Conservation (phyloP, 1,140 invertebrate species). For the Brachionus rotundiformis region DNA sequence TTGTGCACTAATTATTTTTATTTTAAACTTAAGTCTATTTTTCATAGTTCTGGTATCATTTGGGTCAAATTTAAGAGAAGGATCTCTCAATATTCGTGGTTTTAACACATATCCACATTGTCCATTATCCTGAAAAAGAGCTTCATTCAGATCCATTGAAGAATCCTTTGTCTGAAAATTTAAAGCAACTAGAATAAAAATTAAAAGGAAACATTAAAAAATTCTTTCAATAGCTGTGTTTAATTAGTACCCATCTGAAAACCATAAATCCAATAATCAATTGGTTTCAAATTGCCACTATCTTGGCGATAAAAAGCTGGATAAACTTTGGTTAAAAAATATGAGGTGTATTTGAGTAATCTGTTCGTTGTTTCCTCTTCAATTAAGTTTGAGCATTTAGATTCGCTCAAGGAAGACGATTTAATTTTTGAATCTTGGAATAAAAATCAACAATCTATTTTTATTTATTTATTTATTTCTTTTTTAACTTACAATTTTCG, state of each 20-base stretch:
- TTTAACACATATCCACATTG: constrained; percentile 63
- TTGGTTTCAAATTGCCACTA: constrained; percentile 33
- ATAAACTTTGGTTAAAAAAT: constrained; percentile 11
- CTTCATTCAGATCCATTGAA: constrained; percentile 58
- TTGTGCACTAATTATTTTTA: constrained; percentile 50
- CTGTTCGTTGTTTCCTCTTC: background rate
- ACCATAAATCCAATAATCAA: constrained; percentile 42
- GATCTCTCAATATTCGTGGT: constrained; percentile 56
- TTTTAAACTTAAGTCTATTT: constrained; percentile 2
- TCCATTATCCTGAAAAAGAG: constrained; percentile 62
- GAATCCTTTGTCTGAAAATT: constrained; percentile 54
- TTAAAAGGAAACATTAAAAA: background rate
- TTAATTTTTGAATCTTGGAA: background rate
- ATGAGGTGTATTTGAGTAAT: constrained; percentile 49
- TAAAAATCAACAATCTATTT: too few relatives aligned
- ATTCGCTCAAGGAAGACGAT: constrained; percentile 10
- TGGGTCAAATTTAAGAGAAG: constrained; percentile 8
- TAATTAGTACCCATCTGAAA: constrained; percentile 44
- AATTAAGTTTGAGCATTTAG: constrained; percentile 51
- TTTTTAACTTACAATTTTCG: constrained; percentile 12
- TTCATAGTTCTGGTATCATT: constrained; percentile 3
- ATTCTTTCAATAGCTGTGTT: background rate
- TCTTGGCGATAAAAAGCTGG: constrained; percentile 44
- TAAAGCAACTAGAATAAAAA: constrained; percentile 53
- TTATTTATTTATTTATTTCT: too few relatives aligned